phyloP scores from a whole-genome alignment of 1,140 invertebrate species.

The Hyles euphorbiae region DNA sequence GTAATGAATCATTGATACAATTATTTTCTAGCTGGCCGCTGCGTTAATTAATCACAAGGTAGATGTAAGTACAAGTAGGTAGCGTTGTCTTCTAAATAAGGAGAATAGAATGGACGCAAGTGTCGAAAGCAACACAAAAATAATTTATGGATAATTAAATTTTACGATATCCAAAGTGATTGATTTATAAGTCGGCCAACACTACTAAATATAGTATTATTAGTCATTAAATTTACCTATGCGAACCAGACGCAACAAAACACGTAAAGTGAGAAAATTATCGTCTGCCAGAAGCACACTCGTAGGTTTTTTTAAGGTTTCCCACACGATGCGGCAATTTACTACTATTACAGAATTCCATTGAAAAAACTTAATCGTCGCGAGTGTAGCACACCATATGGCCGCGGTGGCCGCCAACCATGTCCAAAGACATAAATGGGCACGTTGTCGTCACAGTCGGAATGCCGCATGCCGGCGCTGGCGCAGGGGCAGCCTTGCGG shows the following conservation, averaged over 20 bases:
- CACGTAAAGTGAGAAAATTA: background rate
- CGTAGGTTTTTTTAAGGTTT: constrained; percentile 23
- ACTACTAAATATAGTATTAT: too few species aligned
- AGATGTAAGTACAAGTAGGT: too few species aligned
- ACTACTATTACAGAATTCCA: constrained; percentile 44
- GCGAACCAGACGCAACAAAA: background rate
- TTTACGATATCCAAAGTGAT: background rate
- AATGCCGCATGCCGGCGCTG: constrained; percentile 44
- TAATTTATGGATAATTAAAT: background rate
- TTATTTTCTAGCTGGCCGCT: too few species aligned
- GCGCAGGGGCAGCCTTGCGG: constrained; percentile 56
- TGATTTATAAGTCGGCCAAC: too few species aligned
- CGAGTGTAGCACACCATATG: constrained; percentile 58
- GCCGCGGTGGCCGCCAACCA: constrained; percentile 57
- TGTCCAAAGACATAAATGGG: constrained; percentile 73
- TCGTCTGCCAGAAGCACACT: background rate
- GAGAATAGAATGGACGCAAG: too few species aligned
- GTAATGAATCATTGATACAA: too few species aligned
- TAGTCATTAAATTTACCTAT: too few species aligned
- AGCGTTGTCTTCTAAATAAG: too few species aligned
- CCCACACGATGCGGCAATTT: constrained; percentile 41
- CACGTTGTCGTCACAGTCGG: constrained; percentile 68
- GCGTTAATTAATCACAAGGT: too few species aligned
- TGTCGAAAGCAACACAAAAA: too few species aligned
- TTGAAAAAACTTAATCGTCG: constrained; percentile 43